Conservation (phyloP, 2,888 invertebrate species). For the Ectropis crepuscularia region DNA sequence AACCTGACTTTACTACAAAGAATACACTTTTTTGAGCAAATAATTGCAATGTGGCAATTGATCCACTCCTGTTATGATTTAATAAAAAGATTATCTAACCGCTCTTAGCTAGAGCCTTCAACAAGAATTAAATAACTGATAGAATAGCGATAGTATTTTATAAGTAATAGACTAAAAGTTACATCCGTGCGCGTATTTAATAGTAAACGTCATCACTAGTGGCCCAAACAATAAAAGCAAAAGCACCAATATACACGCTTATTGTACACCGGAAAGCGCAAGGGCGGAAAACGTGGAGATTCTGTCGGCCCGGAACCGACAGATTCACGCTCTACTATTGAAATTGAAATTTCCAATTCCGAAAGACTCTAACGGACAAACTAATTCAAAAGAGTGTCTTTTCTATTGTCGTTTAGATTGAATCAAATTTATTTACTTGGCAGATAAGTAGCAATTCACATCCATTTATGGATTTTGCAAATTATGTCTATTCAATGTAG, state of each 20-base stretch:
- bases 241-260: constrained; percentile 31
- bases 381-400: neutral
- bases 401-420: neutral
- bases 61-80: too few species aligned
- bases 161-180: too few species aligned
- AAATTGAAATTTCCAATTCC: constrained; percentile 38
- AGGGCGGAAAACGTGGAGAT: constrained; percentile 40
- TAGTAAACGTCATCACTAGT: neutral
- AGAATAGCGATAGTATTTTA: too few species aligned
- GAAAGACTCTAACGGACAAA: constrained; percentile 15
- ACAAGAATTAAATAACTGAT: too few species aligned
- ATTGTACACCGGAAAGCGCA: constrained; percentile 31
- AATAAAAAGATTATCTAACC: too few species aligned
- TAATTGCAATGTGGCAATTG: too few species aligned
- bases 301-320: constrained; percentile 32
- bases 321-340: constrained; percentile 32
- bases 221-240: constrained; percentile 29
- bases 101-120: too few species aligned
- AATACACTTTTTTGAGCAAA: too few species aligned
- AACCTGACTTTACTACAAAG: too few species aligned
- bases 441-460: too few species aligned
- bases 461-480: too few species aligned
- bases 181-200: neutral
- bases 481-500: too few species aligned
- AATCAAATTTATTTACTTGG: neutral